phyloP scores from a whole-genome alignment of 1,140 invertebrate species.

The Protaetia brevitarsis region DNA sequence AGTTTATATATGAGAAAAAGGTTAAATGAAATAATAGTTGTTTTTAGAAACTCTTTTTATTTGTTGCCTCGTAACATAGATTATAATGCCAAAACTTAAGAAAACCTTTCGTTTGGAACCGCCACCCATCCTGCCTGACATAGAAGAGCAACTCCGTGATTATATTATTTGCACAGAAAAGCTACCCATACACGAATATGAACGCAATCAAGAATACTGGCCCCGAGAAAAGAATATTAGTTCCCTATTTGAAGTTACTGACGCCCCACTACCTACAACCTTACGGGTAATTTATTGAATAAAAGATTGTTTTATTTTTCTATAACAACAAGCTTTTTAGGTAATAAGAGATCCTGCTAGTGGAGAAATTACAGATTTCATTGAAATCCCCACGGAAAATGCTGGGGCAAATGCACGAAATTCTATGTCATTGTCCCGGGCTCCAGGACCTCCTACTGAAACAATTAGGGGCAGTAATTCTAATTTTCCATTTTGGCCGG shows the following conservation, averaged over 20 bases:
- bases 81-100: conserved; percentile 6
- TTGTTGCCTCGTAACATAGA: too few relatives aligned
- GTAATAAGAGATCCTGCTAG: conserved; percentile 69
- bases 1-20: too few relatives aligned
- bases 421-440: conserved; percentile 70
- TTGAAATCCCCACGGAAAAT: conserved; percentile 62
- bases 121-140: conserved; percentile 58
- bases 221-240: conserved; percentile 51
- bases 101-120: conserved; percentile 43
- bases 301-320: too few relatives aligned
- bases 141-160: conserved; percentile 56
- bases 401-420: conserved; percentile 67
- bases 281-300: conserved; percentile 47
- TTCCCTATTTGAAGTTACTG: conserved; percentile 53
- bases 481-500: conserved; percentile 79
- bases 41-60: too few relatives aligned
- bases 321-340: conserved; percentile 36
- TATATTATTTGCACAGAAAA: conserved; percentile 60
- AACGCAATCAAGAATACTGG: conserved; percentile 59
- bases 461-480: conserved; percentile 65
- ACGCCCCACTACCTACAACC: conserved; percentile 52
- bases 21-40: too few relatives aligned
- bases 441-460: conserved; percentile 58
- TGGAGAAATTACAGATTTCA: conserved; percentile 65
- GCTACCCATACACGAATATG: conserved; percentile 62